These are phyloP conservation scores for Nicator chloris DNA, from an alignment of 2,113 vertebrate species.

Conservation along the genomic window DNA sequence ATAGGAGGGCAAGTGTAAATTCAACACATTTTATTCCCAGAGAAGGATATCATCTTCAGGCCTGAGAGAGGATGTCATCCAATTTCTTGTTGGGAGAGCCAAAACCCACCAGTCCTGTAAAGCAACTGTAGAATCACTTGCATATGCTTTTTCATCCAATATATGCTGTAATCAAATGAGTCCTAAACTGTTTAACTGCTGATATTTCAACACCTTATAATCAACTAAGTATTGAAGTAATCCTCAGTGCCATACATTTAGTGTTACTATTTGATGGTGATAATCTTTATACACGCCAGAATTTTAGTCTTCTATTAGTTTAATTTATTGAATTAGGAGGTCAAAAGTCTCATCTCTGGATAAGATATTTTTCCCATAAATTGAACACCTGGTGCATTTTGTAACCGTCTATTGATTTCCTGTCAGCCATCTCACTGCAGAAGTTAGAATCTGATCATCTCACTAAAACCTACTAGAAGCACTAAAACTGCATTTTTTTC, in stretches of 20 bases:
- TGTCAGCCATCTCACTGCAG: background rate
- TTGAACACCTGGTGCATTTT: background rate
- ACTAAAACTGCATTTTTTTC: background rate
- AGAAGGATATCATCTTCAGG: background rate
- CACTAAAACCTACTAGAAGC: background rate
- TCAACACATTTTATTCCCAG: background rate
- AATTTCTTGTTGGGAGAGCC: background rate
- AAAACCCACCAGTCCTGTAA: background rate
- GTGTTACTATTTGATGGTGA: background rate
- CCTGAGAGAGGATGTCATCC: background rate
- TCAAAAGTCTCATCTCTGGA: background rate
- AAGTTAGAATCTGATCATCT: background rate
- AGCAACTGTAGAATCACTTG: background rate
- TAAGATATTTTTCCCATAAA: background rate
- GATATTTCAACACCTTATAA: background rate
- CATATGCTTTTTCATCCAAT: slow-evolving; percentile 23
- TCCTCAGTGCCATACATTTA: background rate
- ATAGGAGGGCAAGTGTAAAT: background rate
- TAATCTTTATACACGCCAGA: background rate
- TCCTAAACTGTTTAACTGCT: background rate
- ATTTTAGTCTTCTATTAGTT: background rate
- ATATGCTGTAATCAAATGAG: background rate
- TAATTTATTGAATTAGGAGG: background rate
- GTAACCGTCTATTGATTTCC: background rate
- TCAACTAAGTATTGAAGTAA: background rate